These are phyloP conservation scores for Stenchaetothrips biformis DNA, from an alignment of 2,888 invertebrate genomes.

Conservation along the genomic window DNA sequence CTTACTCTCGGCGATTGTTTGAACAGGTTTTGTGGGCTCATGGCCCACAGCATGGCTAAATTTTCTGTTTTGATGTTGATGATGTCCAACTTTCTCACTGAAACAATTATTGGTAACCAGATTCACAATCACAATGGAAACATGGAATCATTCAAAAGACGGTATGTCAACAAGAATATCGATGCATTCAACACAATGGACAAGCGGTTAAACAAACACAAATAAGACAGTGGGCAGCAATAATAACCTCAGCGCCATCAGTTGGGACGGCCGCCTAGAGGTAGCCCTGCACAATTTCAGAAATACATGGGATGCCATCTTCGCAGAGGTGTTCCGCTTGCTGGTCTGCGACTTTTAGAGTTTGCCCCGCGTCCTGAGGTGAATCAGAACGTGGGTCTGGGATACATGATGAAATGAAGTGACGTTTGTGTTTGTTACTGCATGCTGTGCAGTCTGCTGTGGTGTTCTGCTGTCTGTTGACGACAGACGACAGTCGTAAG, in stretches of 20 bases:
- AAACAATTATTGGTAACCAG: background rate
- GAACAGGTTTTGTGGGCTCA: background rate
- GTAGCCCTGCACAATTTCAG: background rate
- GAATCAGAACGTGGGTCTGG: background rate
- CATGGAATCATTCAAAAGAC: background rate
- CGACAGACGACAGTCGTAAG: too few species aligned
- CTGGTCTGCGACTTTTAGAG: background rate
- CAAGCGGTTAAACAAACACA: background rate
- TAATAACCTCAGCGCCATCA: background rate
- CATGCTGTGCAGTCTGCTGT: too few species aligned
- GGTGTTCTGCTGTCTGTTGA: too few species aligned
- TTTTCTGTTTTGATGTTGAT: background rate
- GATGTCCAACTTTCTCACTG: background rate
- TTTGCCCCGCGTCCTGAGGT: background rate
- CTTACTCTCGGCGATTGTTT: background rate
- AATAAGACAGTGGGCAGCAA: background rate
- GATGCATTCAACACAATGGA: background rate
- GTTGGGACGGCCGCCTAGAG: background rate
- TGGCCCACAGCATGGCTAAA: background rate
- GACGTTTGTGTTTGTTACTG: too few species aligned
- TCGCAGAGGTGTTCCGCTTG: background rate
- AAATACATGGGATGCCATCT: background rate
- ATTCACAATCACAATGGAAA: background rate
- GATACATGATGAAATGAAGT: too few species aligned
- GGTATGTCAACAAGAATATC: background rate